Conservation (phyloP, 1,140 invertebrate genomes). For the Contarinia nasturtii region DNA sequence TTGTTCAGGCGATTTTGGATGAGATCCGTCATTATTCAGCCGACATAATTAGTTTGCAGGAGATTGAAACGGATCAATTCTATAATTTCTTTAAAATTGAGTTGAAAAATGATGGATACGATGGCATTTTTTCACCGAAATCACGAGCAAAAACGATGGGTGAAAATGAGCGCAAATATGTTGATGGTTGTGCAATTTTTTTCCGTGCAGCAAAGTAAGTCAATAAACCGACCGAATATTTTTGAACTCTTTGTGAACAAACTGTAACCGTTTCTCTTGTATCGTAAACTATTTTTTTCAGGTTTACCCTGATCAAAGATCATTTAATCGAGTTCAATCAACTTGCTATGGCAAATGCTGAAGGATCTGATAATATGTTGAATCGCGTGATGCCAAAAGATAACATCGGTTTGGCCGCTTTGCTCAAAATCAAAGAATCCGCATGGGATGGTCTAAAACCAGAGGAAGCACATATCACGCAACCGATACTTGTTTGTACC, state of each 20-base stretch:
- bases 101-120: slow-evolving; percentile 80
- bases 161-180: slow-evolving; percentile 89
- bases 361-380: slow-evolving; percentile 95
- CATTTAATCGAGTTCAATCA: slow-evolving; percentile 97
- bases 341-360: slow-evolving; percentile 93
- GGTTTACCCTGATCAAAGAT: slow-evolving; percentile 87
- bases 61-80: slow-evolving; percentile 98
- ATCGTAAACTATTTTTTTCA: slow-evolving; percentile 25
- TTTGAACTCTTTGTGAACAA: slow-evolving; percentile 1
- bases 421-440: slow-evolving; percentile 82
- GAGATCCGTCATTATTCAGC: slow-evolving; percentile 93
- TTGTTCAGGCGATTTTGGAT: slow-evolving; percentile 56
- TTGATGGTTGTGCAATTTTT: slow-evolving; percentile 99
- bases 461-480: slow-evolving; percentile 53
- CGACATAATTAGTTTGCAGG: slow-evolving; percentile 94
- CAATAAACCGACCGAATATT: neutral
- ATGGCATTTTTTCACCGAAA: slow-evolving; percentile 98
- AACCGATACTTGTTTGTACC: slow-evolving; percentile 86
- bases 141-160: slow-evolving; percentile 97
- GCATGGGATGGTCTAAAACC: slow-evolving; percentile 73
- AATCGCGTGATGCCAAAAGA: slow-evolving; percentile 99
- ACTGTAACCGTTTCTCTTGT: neutral
- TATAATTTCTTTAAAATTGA: slow-evolving; percentile 93
- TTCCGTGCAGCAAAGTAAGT: slow-evolving; percentile 82
- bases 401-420: slow-evolving; percentile 91